Conservation (phyloP, 2,113 vertebrate genomes). For the Narcine bancroftii region DNA sequence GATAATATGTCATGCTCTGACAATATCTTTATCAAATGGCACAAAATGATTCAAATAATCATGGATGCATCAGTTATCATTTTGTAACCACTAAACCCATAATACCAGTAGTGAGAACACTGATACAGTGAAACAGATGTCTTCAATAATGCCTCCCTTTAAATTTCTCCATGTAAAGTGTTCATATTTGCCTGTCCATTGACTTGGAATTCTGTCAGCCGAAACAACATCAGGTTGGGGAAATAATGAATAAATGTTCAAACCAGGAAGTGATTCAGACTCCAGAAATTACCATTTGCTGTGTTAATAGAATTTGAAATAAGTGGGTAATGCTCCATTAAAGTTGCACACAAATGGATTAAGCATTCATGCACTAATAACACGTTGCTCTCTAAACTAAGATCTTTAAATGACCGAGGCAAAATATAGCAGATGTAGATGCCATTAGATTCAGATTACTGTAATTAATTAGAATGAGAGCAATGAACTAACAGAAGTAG, state of each 20-base stretch:
- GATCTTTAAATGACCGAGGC: not conserved
- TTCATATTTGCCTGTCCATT: too few relatives aligned
- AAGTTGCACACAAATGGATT: not conserved
- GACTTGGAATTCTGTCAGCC: too few relatives aligned
- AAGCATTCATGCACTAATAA: not conserved
- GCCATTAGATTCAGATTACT: not conserved
- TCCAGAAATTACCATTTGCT: not conserved
- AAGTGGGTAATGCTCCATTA: not conserved
- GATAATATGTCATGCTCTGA: too few relatives aligned
- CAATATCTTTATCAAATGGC: too few relatives aligned
- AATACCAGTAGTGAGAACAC: not conserved
- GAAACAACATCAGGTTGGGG: not conserved
- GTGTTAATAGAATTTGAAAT: not conserved
- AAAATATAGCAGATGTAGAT: not conserved
- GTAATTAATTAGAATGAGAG: not conserved
- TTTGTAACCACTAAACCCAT: not conserved
- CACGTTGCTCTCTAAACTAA: not conserved
- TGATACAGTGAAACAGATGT: not conserved
- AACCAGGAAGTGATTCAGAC: not conserved
- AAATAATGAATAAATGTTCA: not conserved
- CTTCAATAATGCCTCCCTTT: not conserved
- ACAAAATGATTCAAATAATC: too few relatives aligned
- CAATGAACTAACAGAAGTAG: not conserved
- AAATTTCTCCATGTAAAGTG: not conserved
- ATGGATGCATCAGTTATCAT: too few relatives aligned